Base-by-base conservation (phyloP, 2,113 vertebrate genomes). In the Caracal caracal region DNA sequence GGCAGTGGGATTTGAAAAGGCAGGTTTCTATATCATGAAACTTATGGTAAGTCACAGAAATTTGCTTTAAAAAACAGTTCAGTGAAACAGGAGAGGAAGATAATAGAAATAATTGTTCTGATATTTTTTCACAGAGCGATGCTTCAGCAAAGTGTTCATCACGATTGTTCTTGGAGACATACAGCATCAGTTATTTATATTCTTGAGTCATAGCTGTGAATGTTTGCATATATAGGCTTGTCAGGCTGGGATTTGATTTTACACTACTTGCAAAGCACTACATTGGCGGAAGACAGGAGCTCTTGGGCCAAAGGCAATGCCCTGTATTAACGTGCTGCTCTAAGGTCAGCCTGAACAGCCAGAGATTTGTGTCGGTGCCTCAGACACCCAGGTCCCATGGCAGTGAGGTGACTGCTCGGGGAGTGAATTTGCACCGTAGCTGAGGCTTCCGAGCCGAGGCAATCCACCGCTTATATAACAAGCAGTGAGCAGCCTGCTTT, bases 1-100 rank as follows among this genome's bases (percentile, higher is more conserved):
- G 33, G 35, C 79, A 65, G 10, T 78, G 47, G 93, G 96, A 87
- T 86, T 33, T 75, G 81, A 93, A 68, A 89, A 92, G 71, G 16
- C 92, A 84, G 19, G 51, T 96, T 63, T 93, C 20, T 66, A 3
- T 82, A 24, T 79, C 70, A 76, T 65, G 76, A 93, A 89, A 35
- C n/a, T 10, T 49, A 61, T 12, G 33, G 47, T 10, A 73, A 28
- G 22, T 95, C 40, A 49, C 28, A 66, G 84, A 68, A 78, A 59
- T 40, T 81, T 22, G 0, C 8, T 59, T 94, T 78, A 16, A 88
- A 88, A 91, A 73, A 7, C 2, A 61, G 19, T 88, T 22, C 35
- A 68, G 5, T 83, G 63, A 37, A 84, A 82, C 71, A 40, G 13
- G 65, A 4, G 35, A 61, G 47, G n/a, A 59, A 81, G 90, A 22